Evolutionary conservation across 2,113 vertebrate species (phyloP), one percentile per base, ranked within the genome.

Genomic region (Syngnathus scovelli): DNA sequence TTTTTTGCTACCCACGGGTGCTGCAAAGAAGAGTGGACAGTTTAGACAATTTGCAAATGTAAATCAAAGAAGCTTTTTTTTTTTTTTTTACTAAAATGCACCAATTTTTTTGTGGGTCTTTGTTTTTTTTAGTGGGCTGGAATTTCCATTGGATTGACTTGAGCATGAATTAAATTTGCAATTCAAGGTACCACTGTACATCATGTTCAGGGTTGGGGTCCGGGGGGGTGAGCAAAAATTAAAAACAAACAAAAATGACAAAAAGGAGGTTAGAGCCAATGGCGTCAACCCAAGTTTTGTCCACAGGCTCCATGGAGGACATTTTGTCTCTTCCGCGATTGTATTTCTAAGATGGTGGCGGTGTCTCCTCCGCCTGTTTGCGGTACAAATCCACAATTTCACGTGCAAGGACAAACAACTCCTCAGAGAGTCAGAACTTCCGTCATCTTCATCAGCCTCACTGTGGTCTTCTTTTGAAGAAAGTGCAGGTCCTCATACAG

Each of bases 381-480:
- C 73, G 90, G 95, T 98, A 98, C 93, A 98, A 98, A 98, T 86
- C 96, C 95, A 94, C 96, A 98, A 92, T 98, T 96, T 96, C 94
- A 95, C 97, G 97, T 98, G 97, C 97, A 99, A 94, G 94, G 93
- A 93, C 86, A 94, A 65, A 61, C 38, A 33, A 65, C 44, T 46
- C 76, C 85, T 79, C 71, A 67, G 68, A 81, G 71, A 84, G 86
- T 86, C 80, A 78, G 77, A 82, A 75, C 85, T 80, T 82, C 93
- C 93, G 75, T 85, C 81, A 73, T 82, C 78, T 43, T 79, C 67
- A 66, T 85, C 81, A 73, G 82, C 78, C 46, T 79, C 67, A 64
- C 61, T 79, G 71, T 56, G 49, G 54, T 83, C 85, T 67, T 80
- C 73, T 67, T 80, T 69, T 78, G 69, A 80, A 82, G 81, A 77